phyloP scores from a whole-genome alignment of 1,140 invertebrate genomes.

The Drosophila cardini region DNA sequence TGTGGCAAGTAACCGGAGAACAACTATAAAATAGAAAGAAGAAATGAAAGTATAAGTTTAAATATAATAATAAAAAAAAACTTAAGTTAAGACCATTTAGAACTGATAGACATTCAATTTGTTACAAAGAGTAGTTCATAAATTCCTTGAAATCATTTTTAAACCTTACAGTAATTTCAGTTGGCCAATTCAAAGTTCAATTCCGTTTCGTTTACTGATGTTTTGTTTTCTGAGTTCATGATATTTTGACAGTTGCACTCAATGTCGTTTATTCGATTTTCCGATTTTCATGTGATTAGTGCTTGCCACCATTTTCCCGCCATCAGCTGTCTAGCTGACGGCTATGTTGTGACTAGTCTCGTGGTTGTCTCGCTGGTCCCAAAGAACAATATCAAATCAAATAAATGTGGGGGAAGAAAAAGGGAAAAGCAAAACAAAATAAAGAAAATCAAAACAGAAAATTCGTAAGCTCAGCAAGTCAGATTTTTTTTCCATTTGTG shows the following conservation, averaged over 20 bases:
- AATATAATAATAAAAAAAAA: no score
- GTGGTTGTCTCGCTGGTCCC: slow-evolving; percentile 28
- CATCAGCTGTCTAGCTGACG: slow-evolving; percentile 29
- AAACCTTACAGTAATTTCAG: not conserved
- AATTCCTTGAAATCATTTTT: no score
- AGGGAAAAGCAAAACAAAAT: slow-evolving; percentile 18
- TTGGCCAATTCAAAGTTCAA: not conserved
- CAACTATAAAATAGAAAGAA: no score
- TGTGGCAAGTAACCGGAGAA: no score
- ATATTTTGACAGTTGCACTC: slow-evolving; percentile 56
- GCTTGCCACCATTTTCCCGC: slow-evolving; percentile 22
- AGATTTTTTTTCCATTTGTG: slow-evolving; percentile 77
- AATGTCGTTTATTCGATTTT: slow-evolving; percentile 73
- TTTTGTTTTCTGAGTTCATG: slow-evolving; percentile 17
- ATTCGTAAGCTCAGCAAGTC: slow-evolving; percentile 50
- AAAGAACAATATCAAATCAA: slow-evolving; percentile 18
- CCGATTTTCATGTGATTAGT: slow-evolving; percentile 75
- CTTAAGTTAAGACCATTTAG: no score
- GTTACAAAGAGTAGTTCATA: no score
- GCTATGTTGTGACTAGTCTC: slow-evolving; percentile 17
- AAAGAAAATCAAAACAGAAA: slow-evolving; percentile 30
- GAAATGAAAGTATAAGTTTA: no score
- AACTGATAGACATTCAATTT: no score
- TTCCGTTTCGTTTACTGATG: slow-evolving; percentile 36
- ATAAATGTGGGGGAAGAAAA: slow-evolving; percentile 13